Conservation (phyloP, 2,888 invertebrate genomes). For the Selenia dentaria region DNA sequence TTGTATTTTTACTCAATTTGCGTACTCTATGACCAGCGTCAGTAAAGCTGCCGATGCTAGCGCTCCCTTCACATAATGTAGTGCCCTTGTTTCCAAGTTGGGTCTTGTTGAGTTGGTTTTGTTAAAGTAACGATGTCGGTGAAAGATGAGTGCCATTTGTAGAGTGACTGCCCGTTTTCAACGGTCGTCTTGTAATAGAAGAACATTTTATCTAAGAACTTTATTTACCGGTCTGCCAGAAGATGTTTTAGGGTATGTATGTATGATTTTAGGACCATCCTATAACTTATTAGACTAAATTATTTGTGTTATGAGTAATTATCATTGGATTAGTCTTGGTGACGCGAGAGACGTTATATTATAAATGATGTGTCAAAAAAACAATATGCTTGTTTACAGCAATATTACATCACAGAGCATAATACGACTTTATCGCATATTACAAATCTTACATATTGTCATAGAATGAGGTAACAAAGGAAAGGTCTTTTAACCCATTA, state of each 20-base stretch:
- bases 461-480: no score
- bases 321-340: not conserved
- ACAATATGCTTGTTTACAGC: no score
- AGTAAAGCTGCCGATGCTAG: conserved; percentile 30
- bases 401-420: no score
- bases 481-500: no score
- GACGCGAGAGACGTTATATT: not conserved
- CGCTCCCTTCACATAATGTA: conserved; percentile 25
- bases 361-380: no score
- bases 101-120: conserved; percentile 43
- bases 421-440: no score
- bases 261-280: no score
- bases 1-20: conserved; percentile 45
- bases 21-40: conserved; percentile 30
- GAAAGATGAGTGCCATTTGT: conserved; percentile 66
- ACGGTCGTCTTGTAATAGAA: not conserved
- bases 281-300: no score
- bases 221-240: not conserved
- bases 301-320: no score
- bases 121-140: conserved; percentile 58
- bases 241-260: no score
- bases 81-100: conserved; percentile 9
- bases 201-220: not conserved
- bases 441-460: no score
- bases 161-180: conserved; percentile 40